phyloP scores from a whole-genome alignment of 2,888 invertebrate genomes.

The Orthosia incerta region DNA sequence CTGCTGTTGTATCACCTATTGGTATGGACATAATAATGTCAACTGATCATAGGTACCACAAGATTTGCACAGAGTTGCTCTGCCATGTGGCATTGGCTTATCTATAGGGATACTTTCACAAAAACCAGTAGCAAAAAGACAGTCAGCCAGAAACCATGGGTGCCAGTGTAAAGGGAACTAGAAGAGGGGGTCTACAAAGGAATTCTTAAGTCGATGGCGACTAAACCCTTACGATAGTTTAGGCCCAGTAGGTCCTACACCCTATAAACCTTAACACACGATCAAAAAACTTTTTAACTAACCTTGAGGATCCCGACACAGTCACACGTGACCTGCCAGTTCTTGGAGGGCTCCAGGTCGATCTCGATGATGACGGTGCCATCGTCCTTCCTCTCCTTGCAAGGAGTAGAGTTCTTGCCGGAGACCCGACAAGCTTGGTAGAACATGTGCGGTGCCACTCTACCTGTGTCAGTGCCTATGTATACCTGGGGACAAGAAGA shows the following conservation, averaged over 20 bases:
- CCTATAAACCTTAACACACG: not conserved
- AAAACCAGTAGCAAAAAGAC: too few species aligned
- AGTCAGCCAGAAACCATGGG: too few species aligned
- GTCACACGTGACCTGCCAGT: constrained; percentile 98
- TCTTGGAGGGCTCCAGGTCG: constrained; percentile 96
- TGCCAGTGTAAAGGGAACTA: too few species aligned
- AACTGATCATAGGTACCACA: not conserved
- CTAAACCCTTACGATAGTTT: too few species aligned
- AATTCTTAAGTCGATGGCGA: too few species aligned
- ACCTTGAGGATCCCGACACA: constrained; percentile 98
- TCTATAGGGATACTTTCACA: too few species aligned
- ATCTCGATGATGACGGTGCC: constrained; percentile 99
- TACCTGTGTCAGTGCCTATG: constrained; percentile 97
- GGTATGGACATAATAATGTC: too few species aligned
- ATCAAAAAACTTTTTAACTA: constrained; percentile 11
- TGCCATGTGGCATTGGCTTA: too few species aligned
- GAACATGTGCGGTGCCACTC: constrained; percentile 98
- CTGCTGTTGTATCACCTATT: too few species aligned
- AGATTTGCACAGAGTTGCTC: not conserved
- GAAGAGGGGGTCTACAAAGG: too few species aligned
- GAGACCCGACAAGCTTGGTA: constrained; percentile 99
- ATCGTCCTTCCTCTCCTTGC: constrained; percentile 96
- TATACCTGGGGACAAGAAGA: constrained; percentile 91
- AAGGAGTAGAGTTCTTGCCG: constrained; percentile 98
- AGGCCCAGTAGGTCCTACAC: too few species aligned